Percentiles rank a stretch among this genome's conserved stretches.
These are phyloP conservation scores for Calonectris borealis DNA, from an alignment of 2,113 vertebrate species.

Conservation along the genomic window DNA sequence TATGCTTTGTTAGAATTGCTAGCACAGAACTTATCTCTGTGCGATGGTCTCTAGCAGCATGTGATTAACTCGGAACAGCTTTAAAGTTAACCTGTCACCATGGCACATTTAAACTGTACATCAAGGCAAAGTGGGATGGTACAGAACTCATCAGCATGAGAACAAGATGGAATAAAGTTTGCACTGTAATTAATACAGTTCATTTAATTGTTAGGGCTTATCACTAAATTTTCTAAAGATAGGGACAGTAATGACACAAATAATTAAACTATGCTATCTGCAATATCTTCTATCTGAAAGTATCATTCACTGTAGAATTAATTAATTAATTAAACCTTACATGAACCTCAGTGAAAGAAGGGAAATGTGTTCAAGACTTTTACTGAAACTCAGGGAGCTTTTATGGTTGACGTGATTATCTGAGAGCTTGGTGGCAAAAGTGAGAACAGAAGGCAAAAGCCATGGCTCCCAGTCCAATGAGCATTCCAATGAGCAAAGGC, in stretches of 20 bases:
- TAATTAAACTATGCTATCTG: neutral
- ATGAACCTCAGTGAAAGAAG: neutral
- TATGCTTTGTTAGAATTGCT: neutral
- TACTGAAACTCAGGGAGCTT: neutral
- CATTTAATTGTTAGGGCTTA: neutral
- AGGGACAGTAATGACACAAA: neutral
- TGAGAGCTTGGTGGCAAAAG: neutral
- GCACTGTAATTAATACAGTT: constrained; percentile 24
- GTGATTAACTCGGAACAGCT: constrained; percentile 22
- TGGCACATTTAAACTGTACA: neutral
- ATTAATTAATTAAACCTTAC: neutral
- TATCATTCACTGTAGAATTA: neutral
- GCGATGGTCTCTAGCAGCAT: neutral
- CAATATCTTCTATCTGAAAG: neutral
- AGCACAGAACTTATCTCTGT: neutral
- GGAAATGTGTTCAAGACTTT: neutral
- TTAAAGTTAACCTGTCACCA: constrained; percentile 7
- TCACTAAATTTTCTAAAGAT: neutral
- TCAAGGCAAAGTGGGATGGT: constrained; percentile 1
- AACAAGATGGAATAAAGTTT: neutral
- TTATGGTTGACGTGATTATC: neutral
- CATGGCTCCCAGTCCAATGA: neutral
- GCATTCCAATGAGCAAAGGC: neutral
- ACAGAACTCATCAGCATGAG: neutral
- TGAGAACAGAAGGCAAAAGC: neutral